Evolutionary conservation across 2,113 vertebrate species (phyloP).

Genomic region (Cochlearius cochlearius): DNA sequence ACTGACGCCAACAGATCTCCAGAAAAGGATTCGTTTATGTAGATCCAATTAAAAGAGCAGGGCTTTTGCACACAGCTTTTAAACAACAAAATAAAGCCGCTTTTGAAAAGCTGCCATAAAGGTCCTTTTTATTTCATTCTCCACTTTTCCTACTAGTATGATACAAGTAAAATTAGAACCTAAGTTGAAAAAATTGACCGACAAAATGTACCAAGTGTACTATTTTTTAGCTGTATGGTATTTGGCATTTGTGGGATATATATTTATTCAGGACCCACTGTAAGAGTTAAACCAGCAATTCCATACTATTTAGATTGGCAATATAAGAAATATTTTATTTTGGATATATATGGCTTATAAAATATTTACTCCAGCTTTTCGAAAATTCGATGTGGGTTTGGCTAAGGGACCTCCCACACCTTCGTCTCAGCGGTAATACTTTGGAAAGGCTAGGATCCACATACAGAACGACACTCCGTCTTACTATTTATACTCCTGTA

Average conservation of each 20-base stretch:
- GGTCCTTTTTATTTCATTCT: conserved; percentile 10
- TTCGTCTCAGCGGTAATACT: background rate
- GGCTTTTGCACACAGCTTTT: background rate
- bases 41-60: background rate
- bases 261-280: conserved; percentile 1
- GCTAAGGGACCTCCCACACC: background rate
- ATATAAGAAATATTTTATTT: conserved; percentile 30
- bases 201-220: background rate
- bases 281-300: conserved; percentile 48
- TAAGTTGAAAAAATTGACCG: background rate
- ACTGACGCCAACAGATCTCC: background rate
- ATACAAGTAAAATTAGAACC: conserved; percentile 32
- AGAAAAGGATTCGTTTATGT: background rate
- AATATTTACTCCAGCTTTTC: conserved; percentile 53
- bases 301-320: conserved; percentile 49
- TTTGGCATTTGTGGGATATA: background rate
- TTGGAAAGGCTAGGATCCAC: background rate
- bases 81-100: conserved; percentile 7
- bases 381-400: conserved; percentile 31
- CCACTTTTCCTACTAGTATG: background rate
- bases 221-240: background rate
- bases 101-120: conserved; percentile 41
- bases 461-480: background rate
- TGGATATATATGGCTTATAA: conserved; percentile 39
- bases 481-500: conserved; percentile 24